Percentiles rank a stretch among this genome's conserved stretches.
Conservation (phyloP, 2,113 vertebrate genomes). For the Tychaedon coryphoeus region DNA sequence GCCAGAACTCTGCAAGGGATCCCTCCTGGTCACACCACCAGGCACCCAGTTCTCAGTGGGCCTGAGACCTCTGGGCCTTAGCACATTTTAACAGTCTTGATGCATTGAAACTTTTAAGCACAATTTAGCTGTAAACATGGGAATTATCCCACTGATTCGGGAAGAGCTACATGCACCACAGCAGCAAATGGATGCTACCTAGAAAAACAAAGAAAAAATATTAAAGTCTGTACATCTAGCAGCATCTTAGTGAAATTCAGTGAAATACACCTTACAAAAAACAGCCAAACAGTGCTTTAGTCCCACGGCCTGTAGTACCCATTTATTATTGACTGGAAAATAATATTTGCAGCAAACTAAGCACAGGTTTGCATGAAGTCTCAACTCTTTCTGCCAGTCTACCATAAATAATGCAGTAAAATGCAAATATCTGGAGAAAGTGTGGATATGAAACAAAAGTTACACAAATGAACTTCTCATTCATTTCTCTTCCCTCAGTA, state of each 20-base stretch:
- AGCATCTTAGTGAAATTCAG: not conserved
- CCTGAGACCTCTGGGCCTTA: not conserved
- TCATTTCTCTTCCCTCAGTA: not conserved
- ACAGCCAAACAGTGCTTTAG: not conserved
- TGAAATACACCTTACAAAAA: not conserved
- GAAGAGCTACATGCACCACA: not conserved
- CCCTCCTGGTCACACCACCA: not conserved
- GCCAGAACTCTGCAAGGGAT: accelerated
- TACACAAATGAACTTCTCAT: not conserved
- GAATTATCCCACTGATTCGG: not conserved
- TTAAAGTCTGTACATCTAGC: not conserved
- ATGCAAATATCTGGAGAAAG: not conserved
- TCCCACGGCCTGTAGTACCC: not conserved
- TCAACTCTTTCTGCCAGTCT: not conserved
- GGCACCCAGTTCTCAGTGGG: not conserved
- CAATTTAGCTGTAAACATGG: not conserved
- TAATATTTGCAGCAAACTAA: not conserved
- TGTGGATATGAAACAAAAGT: not conserved
- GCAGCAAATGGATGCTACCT: not conserved
- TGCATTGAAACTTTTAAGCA: not conserved
- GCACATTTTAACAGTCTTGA: not conserved
- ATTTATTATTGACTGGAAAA: not conserved
- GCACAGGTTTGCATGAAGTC: not conserved
- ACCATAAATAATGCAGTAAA: not conserved
- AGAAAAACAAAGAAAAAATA: not conserved